Base-by-base conservation (phyloP, 2,113 vertebrate species). In the Trinectes maculatus region DNA sequence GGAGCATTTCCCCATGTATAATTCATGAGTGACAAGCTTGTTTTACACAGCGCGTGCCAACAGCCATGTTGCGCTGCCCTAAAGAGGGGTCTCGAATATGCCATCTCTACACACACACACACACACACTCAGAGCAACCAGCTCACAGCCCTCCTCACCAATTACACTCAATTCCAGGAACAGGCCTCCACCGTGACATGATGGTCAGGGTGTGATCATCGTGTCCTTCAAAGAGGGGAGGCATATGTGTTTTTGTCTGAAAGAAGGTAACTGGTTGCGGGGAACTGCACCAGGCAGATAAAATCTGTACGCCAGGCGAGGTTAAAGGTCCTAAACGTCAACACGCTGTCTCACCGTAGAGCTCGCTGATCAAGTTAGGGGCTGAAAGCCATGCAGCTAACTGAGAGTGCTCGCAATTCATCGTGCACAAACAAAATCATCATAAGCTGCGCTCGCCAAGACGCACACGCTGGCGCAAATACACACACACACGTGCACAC, bases 1-100 rank as follows among this genome's bases (percentile, higher is more conserved):
- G 72, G 82, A 69, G 71, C 84, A 80, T 86, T 54, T 62, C 70
- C 56, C 69, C 71, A 84, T 89, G 87, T 81, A 74, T 89, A 85
- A 89, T 89, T 89, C 86, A 89, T 85, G 76, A 89, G 79, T 42
- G 59, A 79, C 89, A 82, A 25, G 72, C 86, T 90, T 89, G 86
- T 87, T 89, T 87, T 87, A 86, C 87, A 89, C 79, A 71, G 79
- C 82, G 64, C 84, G 83, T 89, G 89, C 74, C 77, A 70, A 77
- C 76, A 74, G 71, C 82, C 82, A 85, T 87, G 86, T 86, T 80
- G 77, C 56, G 69, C 47, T 21, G 22, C 85, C 89, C 86, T 78
- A 8, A 71, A 80, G 82, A 31, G 84, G 82, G 79, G 64, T 80
- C 69, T 80, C 62, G 37, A 66, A 82, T 49, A 68, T 82, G 83